Evolutionary conservation across 1,140 invertebrate species (phyloP).

Genomic region (Grapholita molesta): DNA sequence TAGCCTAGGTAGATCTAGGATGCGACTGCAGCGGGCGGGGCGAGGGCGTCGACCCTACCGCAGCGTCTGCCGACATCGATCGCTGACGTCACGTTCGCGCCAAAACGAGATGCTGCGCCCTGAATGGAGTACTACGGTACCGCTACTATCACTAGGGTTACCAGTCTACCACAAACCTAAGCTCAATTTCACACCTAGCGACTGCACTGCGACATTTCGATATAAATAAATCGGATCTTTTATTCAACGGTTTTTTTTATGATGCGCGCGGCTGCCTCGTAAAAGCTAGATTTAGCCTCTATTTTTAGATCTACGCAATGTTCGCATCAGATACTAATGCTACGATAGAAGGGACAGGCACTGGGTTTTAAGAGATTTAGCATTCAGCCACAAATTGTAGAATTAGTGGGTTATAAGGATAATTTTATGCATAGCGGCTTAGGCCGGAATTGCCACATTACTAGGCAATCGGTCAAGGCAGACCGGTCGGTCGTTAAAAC

Average conservation of each 20-base stretch:
- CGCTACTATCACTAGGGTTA: slow-evolving; percentile 33
- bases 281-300: slow-evolving; percentile 11
- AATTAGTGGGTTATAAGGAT: slow-evolving; percentile 10
- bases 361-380: background rate
- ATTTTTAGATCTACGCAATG: background rate
- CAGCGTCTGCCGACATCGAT: slow-evolving; percentile 76
- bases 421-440: slow-evolving; percentile 13
- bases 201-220: slow-evolving; percentile 8
- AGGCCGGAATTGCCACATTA: slow-evolving; percentile 3
- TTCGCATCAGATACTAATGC: background rate
- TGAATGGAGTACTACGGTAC: slow-evolving; percentile 69
- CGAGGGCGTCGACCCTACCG: slow-evolving; percentile 73
- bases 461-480: slow-evolving; percentile 20
- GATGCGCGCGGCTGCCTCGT: background rate
- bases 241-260: slow-evolving; percentile 12
- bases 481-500: slow-evolving; percentile 4
- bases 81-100: slow-evolving; percentile 77
- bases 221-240: slow-evolving; percentile 14
- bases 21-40: slow-evolving; percentile 68
- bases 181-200: background rate
- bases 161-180: background rate
- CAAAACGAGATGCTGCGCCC: slow-evolving; percentile 74
- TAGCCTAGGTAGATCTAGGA: slow-evolving; percentile 48
- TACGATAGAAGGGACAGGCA: background rate
- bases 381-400: background rate